These are phyloP conservation scores for Poeciliopsis infans DNA, from an alignment of 2,797 vertebrate species.

Conservation along the genomic window DNA sequence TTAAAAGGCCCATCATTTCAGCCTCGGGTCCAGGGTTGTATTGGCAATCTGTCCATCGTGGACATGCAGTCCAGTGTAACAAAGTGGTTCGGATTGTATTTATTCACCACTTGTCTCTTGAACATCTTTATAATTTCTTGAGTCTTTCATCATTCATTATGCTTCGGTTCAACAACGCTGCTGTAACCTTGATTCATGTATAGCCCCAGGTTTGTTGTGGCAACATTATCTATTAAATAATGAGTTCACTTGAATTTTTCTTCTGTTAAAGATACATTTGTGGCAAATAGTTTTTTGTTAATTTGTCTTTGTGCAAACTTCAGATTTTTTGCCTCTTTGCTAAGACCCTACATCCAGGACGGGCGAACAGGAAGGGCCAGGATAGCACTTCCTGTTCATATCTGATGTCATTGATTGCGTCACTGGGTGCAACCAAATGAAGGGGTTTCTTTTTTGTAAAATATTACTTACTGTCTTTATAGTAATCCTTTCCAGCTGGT, in stretches of 20 bases:
- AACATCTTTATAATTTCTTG: background rate
- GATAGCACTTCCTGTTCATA: background rate
- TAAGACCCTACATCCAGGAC: background rate
- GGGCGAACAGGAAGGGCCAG: background rate
- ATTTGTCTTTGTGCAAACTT: background rate
- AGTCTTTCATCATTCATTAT: background rate
- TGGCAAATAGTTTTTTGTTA: background rate
- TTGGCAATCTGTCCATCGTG: background rate
- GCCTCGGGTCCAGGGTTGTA: background rate
- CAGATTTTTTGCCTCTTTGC: background rate
- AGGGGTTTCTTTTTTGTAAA: background rate
- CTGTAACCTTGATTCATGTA: background rate
- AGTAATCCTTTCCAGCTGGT: too few species aligned
- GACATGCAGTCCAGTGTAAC: background rate
- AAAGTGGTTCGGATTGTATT: background rate
- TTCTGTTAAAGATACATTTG: background rate
- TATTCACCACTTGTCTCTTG: background rate
- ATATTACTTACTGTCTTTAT: background rate
- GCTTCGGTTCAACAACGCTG: background rate
- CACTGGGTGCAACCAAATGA: background rate
- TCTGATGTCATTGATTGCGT: background rate
- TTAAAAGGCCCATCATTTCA: background rate
- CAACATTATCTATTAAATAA: background rate
- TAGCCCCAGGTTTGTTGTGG: background rate
- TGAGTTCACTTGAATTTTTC: background rate